phyloP scores from a whole-genome alignment of 2,888 invertebrate genomes.

The Metalampra italica region DNA sequence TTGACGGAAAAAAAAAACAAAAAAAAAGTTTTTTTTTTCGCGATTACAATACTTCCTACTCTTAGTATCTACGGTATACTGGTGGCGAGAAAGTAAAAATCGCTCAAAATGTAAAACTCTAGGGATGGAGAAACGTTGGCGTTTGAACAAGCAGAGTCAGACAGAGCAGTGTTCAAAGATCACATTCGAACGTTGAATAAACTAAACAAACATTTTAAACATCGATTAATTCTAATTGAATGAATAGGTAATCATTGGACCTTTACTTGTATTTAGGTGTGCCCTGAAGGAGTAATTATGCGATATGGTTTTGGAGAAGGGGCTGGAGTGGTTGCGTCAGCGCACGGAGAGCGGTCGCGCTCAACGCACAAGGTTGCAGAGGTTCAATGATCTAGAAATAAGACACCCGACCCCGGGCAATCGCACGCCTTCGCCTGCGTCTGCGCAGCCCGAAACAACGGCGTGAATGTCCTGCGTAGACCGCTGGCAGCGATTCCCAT shows the following conservation, averaged over 20 bases:
- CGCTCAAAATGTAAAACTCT: no score
- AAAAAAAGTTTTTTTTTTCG: no score
- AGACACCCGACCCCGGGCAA: conserved; percentile 68
- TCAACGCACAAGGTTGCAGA: conserved; percentile 77
- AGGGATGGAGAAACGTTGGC: no score
- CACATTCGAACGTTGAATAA: conserved; percentile 40
- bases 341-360: conserved; percentile 69
- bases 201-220: conserved; percentile 40
- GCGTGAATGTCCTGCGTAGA: conserved; percentile 21
- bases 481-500: conserved; percentile 27
- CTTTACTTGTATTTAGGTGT: conserved; percentile 59
- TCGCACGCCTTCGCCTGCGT: conserved; percentile 38
- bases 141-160: no score
- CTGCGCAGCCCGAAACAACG: conserved; percentile 14
- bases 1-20: no score
- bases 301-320: conserved; percentile 67
- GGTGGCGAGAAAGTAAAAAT: no score
- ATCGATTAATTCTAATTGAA: no score
- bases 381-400: conserved; percentile 79
- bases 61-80: no score
- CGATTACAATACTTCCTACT: no score
- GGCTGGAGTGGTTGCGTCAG: conserved; percentile 73
- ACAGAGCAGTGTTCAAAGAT: no score
- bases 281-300: conserved; percentile 75
- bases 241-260: no score